Conservation (phyloP, 2,888 invertebrate species). For the Lypha dubia region DNA sequence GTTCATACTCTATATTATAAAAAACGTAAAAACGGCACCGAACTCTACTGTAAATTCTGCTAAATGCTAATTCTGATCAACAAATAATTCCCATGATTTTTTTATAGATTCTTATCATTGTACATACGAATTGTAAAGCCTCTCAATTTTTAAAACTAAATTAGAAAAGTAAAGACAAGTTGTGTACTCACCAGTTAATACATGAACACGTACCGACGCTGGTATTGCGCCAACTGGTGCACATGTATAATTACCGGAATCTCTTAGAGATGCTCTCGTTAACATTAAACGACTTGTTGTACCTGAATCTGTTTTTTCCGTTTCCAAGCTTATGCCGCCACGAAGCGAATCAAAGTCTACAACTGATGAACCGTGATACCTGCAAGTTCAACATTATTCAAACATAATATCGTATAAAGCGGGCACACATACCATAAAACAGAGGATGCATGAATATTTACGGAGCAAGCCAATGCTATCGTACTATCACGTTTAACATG, state of each 20-base stretch:
- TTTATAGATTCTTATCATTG: too few relatives aligned
- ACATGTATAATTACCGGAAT: slow-evolving; percentile 96
- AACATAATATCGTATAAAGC: neutral
- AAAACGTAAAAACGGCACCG: too few relatives aligned
- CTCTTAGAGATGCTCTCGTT: slow-evolving; percentile 92
- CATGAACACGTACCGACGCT: slow-evolving; percentile 92
- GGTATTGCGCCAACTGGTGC: slow-evolving; percentile 93
- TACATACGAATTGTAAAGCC: too few relatives aligned
- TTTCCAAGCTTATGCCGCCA: slow-evolving; percentile 94
- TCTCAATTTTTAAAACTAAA: too few relatives aligned
- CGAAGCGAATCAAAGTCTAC: slow-evolving; percentile 93
- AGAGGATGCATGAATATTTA: slow-evolving; percentile 93
- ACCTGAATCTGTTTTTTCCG: slow-evolving; percentile 93
- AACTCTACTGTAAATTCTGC: too few relatives aligned
- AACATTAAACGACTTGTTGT: slow-evolving; percentile 93
- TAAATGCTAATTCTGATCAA: too few relatives aligned
- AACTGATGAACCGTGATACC: slow-evolving; percentile 92
- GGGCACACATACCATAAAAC: slow-evolving; percentile 86
- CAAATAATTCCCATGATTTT: too few relatives aligned
- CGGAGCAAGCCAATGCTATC: slow-evolving; percentile 93
- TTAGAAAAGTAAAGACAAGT: too few relatives aligned
- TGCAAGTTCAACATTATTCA: slow-evolving; percentile 70
- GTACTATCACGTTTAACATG: slow-evolving; percentile 96
- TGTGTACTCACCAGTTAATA: slow-evolving; percentile 89
- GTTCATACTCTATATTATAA: too few relatives aligned